These are phyloP conservation scores for Mamestra configurata DNA, from an alignment of 1,140 invertebrate species.

Conservation along the genomic window DNA sequence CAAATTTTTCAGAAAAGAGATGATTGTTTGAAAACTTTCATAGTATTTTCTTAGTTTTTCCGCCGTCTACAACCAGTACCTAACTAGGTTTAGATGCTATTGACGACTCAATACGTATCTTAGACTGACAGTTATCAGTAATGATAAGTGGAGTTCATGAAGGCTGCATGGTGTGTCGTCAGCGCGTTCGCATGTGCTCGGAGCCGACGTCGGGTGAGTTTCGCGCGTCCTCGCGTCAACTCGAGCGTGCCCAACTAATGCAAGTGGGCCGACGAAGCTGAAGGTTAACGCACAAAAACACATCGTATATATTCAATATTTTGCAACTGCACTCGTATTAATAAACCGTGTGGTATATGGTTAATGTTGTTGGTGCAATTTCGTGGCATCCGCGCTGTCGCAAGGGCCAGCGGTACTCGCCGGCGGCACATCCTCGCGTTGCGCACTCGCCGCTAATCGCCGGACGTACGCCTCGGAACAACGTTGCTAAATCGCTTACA, in stretches of 20 bases:
- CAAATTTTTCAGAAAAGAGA: too few relatives aligned
- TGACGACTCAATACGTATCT: not conserved
- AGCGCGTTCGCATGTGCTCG: slow-evolving; percentile 1
- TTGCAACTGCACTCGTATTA: slow-evolving; percentile 83
- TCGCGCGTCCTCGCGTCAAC: slow-evolving; percentile 74
- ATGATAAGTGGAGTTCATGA: not conserved
- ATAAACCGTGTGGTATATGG: slow-evolving; percentile 73
- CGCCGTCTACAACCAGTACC: not conserved
- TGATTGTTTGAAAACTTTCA: too few relatives aligned
- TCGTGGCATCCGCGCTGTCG: slow-evolving; percentile 83
- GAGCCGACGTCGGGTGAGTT: slow-evolving; percentile 54
- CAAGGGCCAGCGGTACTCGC: slow-evolving; percentile 71
- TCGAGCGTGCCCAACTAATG: slow-evolving; percentile 82
- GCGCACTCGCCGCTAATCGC: slow-evolving; percentile 78
- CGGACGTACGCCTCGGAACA: slow-evolving; percentile 80
- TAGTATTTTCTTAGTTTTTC: not conserved
- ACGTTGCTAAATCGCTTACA: slow-evolving; percentile 70
- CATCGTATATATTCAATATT: slow-evolving; percentile 77
- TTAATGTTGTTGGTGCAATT: slow-evolving; percentile 73
- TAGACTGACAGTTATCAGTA: slow-evolving; percentile 9
- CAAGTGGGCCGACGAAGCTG: slow-evolving; percentile 76
- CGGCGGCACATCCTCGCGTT: slow-evolving; percentile 79
- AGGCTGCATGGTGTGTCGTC: slow-evolving; percentile 24
- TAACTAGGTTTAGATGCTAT: not conserved
- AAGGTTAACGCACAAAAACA: slow-evolving; percentile 83